Evolutionary conservation across 2,888 invertebrate genomes (phyloP).

Genomic region (Leptodirus hochenwartii): DNA sequence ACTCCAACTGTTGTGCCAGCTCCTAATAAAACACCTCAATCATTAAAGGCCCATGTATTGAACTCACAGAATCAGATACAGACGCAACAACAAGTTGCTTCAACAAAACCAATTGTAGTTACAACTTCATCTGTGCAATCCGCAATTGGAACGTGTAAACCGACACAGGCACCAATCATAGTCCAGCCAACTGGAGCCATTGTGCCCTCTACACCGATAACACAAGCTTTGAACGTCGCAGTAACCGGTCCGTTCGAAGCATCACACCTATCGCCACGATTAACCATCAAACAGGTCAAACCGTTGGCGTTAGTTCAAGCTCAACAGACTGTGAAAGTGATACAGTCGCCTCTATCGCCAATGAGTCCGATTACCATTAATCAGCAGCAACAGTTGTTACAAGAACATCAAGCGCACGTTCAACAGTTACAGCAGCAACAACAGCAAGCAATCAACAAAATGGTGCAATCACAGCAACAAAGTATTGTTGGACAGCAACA

Average conservation of each 20-base stretch:
- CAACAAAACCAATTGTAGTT: conserved; percentile 13
- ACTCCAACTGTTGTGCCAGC: conserved; percentile 3
- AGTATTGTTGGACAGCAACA: too few relatives aligned
- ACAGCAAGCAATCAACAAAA: conserved; percentile 12
- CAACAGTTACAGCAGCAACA: conserved; percentile 17
- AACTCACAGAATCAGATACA: conserved; percentile 16
- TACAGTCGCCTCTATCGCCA: conserved; percentile 15
- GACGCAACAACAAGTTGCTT: conserved; percentile 11
- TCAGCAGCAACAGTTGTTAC: too few relatives aligned
- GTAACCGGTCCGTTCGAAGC: conserved; percentile 20
- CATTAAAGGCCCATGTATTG: conserved; percentile 42
- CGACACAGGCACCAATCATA: too few relatives aligned
- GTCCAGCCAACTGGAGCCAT: conserved; percentile 15
- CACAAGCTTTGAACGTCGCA: conserved; percentile 22
- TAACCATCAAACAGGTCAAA: conserved; percentile 10
- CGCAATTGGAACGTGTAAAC: conserved; percentile 5
- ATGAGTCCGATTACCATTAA: too few relatives aligned
- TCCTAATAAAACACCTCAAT: conserved; percentile 29
- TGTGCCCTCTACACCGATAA: conserved; percentile 10
- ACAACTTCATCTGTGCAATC: conserved; percentile 14
- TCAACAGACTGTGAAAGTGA: conserved; percentile 12
- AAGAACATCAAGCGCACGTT: too few relatives aligned
- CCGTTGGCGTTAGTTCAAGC: conserved; percentile 6
- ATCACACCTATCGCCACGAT: conserved; percentile 21
- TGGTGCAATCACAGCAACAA: conserved; percentile 11